These are phyloP conservation scores for Camptogramma bilineatum DNA, from an alignment of 2,888 invertebrate genomes.

Conservation along the genomic window DNA sequence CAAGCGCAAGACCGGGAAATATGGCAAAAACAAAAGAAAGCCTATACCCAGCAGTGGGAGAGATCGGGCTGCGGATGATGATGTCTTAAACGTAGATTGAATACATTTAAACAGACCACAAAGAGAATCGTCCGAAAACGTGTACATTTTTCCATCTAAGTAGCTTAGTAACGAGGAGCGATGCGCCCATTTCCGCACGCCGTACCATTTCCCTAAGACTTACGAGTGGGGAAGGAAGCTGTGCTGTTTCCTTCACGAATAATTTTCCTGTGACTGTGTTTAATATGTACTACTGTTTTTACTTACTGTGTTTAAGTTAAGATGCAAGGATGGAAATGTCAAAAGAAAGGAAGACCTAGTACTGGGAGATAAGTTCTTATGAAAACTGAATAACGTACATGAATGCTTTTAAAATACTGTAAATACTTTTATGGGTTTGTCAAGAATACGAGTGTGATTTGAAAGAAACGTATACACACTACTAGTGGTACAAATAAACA, in stretches of 20 bases:
- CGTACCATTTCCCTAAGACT: slow-evolving; percentile 21
- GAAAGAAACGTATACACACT: too few species aligned
- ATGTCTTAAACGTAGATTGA: too few species aligned
- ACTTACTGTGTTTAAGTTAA: too few species aligned
- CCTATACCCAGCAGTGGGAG: too few species aligned
- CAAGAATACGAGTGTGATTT: too few species aligned
- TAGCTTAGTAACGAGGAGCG: slow-evolving; percentile 21
- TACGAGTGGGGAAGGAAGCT: slow-evolving; percentile 31
- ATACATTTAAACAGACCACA: neutral
- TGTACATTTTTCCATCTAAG: slow-evolving; percentile 5
- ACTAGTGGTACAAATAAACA: too few species aligned
- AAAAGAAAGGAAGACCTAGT: neutral
- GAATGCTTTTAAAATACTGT: too few species aligned
- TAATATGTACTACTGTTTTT: too few species aligned
- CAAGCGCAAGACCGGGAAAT: too few species aligned
- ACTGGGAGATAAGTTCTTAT: neutral
- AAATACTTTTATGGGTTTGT: too few species aligned
- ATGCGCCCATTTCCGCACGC: slow-evolving; percentile 25
- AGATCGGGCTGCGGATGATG: too few species aligned
- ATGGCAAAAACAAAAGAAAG: too few species aligned
- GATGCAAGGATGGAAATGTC: neutral
- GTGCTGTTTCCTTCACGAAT: slow-evolving; percentile 25
- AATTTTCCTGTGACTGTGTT: slow-evolving; percentile 20
- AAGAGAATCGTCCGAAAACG: neutral
- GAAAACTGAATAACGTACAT: neutral